Percentiles rank a stretch among this genome's conserved stretches.
These are phyloP conservation scores for Eustalomyia histrio DNA, from an alignment of 2,888 invertebrate species.

Conservation along the genomic window DNA sequence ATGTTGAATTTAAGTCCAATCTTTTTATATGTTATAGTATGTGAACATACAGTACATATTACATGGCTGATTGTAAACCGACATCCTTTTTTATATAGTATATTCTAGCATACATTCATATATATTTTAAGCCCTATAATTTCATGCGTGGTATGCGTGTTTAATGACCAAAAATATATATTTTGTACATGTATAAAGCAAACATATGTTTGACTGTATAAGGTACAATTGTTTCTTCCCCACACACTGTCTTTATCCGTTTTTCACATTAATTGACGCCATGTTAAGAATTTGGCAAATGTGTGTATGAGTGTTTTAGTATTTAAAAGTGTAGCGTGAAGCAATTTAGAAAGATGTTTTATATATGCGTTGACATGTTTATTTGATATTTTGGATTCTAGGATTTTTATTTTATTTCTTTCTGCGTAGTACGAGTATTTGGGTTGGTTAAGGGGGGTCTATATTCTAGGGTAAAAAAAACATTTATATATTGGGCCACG, in stretches of 20 bases:
- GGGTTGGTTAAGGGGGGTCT: too few relatives aligned
- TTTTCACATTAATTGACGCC: conserved; percentile 48
- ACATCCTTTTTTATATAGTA: conserved; percentile 24
- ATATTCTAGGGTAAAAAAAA: too few relatives aligned
- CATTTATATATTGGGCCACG: too few relatives aligned
- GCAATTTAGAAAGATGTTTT: conserved; percentile 62
- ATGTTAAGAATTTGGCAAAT: conserved; percentile 49
- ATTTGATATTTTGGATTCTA: conserved; percentile 41
- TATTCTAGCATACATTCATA: conserved; percentile 29
- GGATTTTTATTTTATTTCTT: conserved; percentile 8
- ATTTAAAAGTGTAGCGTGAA: conserved; percentile 47
- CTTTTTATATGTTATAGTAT: conserved; percentile 5
- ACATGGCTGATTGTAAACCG: conserved; percentile 49
- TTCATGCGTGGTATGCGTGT: conserved; percentile 71
- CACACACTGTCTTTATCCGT: conserved; percentile 26
- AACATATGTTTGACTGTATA: not conserved
- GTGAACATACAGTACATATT: conserved; percentile 39
- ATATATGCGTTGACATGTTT: conserved; percentile 63
- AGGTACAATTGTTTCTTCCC: conserved; percentile 5
- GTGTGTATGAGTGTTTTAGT: conserved; percentile 10
- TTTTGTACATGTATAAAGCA: not conserved
- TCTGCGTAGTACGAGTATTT: not conserved
- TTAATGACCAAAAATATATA: conserved; percentile 75
- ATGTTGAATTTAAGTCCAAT: not conserved
- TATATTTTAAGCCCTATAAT: conserved; percentile 49